Evolutionary conservation across 2,888 invertebrate genomes (phyloP).

Genomic region (Agrochola circellaris): DNA sequence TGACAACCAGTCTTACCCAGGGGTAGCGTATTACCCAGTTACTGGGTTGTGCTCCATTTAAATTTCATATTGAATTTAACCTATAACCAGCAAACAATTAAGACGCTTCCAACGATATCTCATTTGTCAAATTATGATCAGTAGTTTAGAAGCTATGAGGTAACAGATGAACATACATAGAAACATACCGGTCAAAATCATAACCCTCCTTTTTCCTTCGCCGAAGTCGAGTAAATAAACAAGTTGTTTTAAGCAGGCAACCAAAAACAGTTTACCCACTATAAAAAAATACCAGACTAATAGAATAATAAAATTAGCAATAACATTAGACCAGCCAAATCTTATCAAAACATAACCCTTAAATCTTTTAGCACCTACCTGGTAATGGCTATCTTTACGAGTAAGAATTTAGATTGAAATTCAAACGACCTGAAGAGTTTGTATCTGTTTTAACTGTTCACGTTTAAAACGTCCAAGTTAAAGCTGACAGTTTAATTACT

Average conservation of each 20-base stretch:
- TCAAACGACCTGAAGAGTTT: constrained; percentile 35
- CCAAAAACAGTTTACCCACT: background rate
- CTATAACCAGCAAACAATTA: too few relatives aligned
- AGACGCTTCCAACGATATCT: too few relatives aligned
- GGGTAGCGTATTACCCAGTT: too few relatives aligned
- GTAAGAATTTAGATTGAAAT: constrained; percentile 56
- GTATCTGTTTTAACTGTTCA: constrained; percentile 44
- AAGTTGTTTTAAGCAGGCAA: background rate
- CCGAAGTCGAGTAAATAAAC: too few relatives aligned
- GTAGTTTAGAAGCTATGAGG: too few relatives aligned
- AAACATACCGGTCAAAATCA: too few relatives aligned
- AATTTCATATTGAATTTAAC: too few relatives aligned
- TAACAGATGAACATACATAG: too few relatives aligned
- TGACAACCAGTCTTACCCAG: too few relatives aligned
- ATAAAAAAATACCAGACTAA: constrained; percentile 11
- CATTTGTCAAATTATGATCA: too few relatives aligned
- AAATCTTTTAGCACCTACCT: constrained; percentile 30
- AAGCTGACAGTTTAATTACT: constrained; percentile 40
- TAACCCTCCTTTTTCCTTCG: too few relatives aligned
- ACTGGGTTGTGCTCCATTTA: too few relatives aligned
- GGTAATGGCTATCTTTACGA: constrained; percentile 50
- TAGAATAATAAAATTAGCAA: constrained; percentile 43
- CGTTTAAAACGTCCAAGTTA: constrained; percentile 19
- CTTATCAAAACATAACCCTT: constrained; percentile 47
- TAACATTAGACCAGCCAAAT: constrained; percentile 34